Conservation (phyloP, 2,113 vertebrate genomes). For the Callopanchax toddi region DNA sequence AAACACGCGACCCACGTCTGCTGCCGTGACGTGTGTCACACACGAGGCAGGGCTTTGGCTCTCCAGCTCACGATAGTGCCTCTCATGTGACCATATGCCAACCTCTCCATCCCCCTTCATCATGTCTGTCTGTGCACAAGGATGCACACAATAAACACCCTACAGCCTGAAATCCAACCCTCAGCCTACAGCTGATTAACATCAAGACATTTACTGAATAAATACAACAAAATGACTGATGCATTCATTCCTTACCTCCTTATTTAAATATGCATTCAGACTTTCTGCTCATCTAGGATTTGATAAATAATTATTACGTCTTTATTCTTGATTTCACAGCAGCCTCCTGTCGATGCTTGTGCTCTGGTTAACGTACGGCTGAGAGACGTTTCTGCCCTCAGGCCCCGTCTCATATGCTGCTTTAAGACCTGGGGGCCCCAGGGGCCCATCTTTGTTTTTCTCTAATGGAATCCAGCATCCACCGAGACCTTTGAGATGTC, state of each 20-base stretch:
- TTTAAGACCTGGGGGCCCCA: constrained; percentile 39
- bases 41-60: constrained; percentile 52
- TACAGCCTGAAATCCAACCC: background rate
- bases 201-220: no score
- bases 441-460: constrained; percentile 46
- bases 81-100: constrained; percentile 66
- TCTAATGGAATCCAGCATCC: constrained; percentile 62
- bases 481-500: constrained; percentile 10
- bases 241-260: no score
- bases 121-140: constrained; percentile 1
- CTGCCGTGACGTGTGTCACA: constrained; percentile 42
- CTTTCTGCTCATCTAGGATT: background rate
- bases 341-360: constrained; percentile 36
- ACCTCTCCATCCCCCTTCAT: constrained; percentile 21
- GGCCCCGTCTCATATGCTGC: constrained; percentile 67
- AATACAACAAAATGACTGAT: no score
- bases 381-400: constrained; percentile 56
- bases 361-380: constrained; percentile 51
- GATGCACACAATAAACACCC: constrained; percentile 19
- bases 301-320: background rate
- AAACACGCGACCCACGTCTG: constrained; percentile 44
- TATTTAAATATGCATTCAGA: background rate
- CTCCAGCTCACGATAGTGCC: constrained; percentile 40
- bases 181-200: background rate
- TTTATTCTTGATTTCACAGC: background rate